Evolutionary conservation across 1,140 invertebrate genomes (phyloP), one percentile per base, ranked within the genome.

Genomic region (Hesperophylax magnus): DNA sequence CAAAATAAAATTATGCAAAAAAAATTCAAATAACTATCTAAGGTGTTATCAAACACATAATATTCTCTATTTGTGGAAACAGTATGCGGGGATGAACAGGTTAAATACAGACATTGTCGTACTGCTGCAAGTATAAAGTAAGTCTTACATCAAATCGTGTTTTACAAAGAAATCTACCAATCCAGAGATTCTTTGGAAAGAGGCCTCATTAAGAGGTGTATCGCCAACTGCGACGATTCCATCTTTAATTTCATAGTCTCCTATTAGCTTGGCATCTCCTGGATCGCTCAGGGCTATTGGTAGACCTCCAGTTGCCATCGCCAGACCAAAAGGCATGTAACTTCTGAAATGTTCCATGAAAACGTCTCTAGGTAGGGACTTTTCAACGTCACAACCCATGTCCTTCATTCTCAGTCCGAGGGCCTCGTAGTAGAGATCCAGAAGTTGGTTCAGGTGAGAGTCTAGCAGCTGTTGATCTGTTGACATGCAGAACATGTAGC

Each of bases 401-500:
- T 90, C 82, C 3, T 80, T 83, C 34, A 89, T 77, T 1, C 85
- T 88, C 18, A 85, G 84, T 0, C 81, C 83, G 60, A 93, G 85
- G 34, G 90, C 90, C 20, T 86, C 80, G 75, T 92, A 90, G 86
- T 93, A 93, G 18, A 90, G 84, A 52, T 92, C 81, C 0, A 93
- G 56, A 14, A 92, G 85, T 52, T 86, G 54, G 18, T 90, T 83
- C 65, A 91, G 90, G 82, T 92, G 85, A 27, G 87, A 81, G 17
- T 85, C 77, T 9, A 91, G 86, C 27, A 92, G 86, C 14, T 87
- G 77, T 71, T 87, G 84, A 24, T 91, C 88, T 0, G 91, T 90
- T 58, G 89, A 90, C 82, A 90, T 88, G 78, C 91, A 93, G 3
- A 93, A 85, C 80, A 91, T 92, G 80, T 93, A 92, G 0, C 89